Evolutionary conservation across 92 coral and sea anemone genomes (phyloP), one percentile per base, ranked within the genome.

Genomic region (Meandrina meandrites): DNA sequence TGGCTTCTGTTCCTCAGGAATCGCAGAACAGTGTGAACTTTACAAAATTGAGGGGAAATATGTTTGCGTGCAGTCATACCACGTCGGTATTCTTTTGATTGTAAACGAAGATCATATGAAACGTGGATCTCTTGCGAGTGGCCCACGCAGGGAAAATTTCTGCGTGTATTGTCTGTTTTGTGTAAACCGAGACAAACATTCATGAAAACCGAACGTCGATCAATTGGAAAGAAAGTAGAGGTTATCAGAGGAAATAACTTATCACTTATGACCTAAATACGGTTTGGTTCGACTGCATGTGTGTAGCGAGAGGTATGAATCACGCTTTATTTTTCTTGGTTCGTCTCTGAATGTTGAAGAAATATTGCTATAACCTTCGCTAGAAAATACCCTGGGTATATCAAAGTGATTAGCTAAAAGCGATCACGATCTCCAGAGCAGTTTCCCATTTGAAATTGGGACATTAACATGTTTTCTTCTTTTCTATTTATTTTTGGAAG

Each of bases 31-130:
- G 80, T 12, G 36, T 57, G 22, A 37, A 36, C 7, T 51, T 32
- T 21, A 40, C 51, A 56, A 54, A 56, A 17, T 24, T 36, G 53
- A 28, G 7, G 80, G 31, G 40, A 56, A 57, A 74, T 15, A 0
- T 34, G 18, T 9, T 35, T 83, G 17, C 87, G 87, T 84, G 87
- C 71, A 22, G 80, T 47, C 10, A 74, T 32, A 51, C 57, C 75
- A 51, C 12, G 79, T 27, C 72, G 68, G 54, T 5, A 19, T 15
- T 14, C 74, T 72, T 71, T 69, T 53, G 72, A 34, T 79, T 37
- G 30, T 79, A 18, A 19, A 34, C 4, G 50, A 7, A 58, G 37
- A 18, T 54, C 24, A 4, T 21, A 80, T 57, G 15, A 53, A 53
- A 84, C 69, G 69, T 36, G 56, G 58, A 42, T 3, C 14, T 22